Evolutionary conservation across 2,888 invertebrate genomes (phyloP).

Genomic region (Oligia latruncula): DNA sequence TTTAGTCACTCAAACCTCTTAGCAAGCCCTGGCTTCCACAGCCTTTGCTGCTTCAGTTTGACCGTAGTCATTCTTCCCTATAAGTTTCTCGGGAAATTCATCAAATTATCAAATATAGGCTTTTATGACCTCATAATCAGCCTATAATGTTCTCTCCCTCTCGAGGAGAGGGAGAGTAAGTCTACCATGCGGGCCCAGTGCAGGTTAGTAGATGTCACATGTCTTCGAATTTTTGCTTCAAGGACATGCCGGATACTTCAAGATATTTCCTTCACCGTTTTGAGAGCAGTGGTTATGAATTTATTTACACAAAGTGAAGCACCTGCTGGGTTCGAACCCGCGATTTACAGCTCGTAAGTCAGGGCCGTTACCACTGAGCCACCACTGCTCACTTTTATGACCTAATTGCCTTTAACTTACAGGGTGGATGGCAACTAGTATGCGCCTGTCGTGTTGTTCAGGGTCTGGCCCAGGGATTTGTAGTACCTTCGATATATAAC

Average conservation of each 20-base stretch:
- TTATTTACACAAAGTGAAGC: too few species aligned
- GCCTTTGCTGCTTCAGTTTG: neutral
- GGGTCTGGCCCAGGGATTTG: conserved; percentile 76
- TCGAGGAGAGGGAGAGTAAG: too few species aligned
- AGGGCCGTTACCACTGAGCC: too few species aligned
- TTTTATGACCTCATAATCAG: neutral
- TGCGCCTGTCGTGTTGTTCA: conserved; percentile 92
- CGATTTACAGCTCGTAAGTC: too few species aligned
- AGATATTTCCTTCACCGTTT: too few species aligned
- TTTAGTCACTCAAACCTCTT: neutral
- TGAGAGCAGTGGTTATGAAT: too few species aligned
- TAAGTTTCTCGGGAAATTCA: neutral
- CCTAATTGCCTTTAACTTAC: conserved; percentile 56
- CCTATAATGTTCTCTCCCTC: too few species aligned
- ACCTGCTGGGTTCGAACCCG: too few species aligned
- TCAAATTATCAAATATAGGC: neutral
- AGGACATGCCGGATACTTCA: too few species aligned
- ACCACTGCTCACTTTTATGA: neutral
- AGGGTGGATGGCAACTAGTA: conserved; percentile 90
- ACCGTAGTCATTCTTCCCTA: neutral
- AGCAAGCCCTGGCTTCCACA: neutral
- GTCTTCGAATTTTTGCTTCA: too few species aligned
- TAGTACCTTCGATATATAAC: conserved; percentile 91
- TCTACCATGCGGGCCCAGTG: too few species aligned
- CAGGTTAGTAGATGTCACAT: too few species aligned